Percentiles rank a stretch among this genome's conserved stretches.
These are phyloP conservation scores for Gasterosteus nipponicus DNA, from an alignment of 2,113 vertebrate genomes.

Conservation along the genomic window DNA sequence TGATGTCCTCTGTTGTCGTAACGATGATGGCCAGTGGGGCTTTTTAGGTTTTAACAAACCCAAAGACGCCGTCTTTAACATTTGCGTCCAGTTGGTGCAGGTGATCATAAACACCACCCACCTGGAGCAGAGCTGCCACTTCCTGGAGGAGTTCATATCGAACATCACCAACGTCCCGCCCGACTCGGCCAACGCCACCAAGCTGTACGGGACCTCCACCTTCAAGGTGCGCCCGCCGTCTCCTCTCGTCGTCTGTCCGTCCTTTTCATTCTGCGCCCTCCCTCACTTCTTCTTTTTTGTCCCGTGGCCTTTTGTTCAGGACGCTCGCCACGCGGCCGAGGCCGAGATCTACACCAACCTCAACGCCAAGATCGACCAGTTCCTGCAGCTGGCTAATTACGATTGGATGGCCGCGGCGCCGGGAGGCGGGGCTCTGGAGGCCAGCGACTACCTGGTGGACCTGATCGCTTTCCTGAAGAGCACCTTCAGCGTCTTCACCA, in stretches of 20 bases:
- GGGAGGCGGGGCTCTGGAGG: conserved; percentile 65
- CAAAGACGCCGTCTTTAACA: not conserved
- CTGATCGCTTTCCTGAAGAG: conserved; percentile 94
- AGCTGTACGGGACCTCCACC: conserved; percentile 94
- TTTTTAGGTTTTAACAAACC: not conserved
- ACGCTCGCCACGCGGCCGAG: conserved; percentile 94
- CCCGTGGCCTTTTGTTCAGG: conserved; percentile 75
- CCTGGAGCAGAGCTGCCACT: conserved; percentile 94
- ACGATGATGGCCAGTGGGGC: not conserved
- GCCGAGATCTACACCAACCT: conserved; percentile 98
- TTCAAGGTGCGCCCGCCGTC: conserved; percentile 86
- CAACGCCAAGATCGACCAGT: conserved; percentile 98
- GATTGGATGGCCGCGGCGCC: conserved; percentile 88
- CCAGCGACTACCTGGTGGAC: conserved; percentile 93
- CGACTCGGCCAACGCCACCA: conserved; percentile 91
- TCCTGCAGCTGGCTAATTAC: conserved; percentile 96
- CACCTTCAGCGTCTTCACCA: conserved; percentile 97
- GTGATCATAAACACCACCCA: conserved; percentile 98
- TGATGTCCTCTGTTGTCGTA: too few species aligned
- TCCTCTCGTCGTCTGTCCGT: too few species aligned
- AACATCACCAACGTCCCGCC: conserved; percentile 97
- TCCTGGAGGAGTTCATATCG: conserved; percentile 97
- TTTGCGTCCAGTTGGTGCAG: conserved; percentile 88
- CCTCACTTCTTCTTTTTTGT: not conserved
- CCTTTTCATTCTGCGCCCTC: not conserved